Base-by-base conservation (phyloP, 2,797 vertebrate species). In the Acestrorhynchus altus region DNA sequence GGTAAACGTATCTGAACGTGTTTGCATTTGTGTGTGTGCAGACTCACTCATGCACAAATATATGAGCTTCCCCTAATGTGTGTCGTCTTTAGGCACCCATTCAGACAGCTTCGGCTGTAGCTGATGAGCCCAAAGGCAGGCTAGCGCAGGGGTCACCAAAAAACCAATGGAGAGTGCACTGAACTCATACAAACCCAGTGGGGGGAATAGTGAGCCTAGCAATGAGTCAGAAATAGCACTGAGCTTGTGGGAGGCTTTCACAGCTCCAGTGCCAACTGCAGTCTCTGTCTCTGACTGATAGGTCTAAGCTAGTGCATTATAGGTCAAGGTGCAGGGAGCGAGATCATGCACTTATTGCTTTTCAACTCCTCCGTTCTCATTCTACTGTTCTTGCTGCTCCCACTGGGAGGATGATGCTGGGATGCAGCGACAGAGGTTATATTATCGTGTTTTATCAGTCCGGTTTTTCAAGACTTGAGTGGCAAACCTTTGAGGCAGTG, bases 51-150 rank as follows among this genome's bases (percentile, higher is more conserved):
- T 28, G 26, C 44, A 24, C 22, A 11, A 49, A 39, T 69, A 52
- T 39, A 51, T 12, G 24, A 67, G 65, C 65, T 11, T 51, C 11
- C 24, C 16, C 47, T 69, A 69, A 39, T 69, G 26, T 49, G 44
- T 22, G 26, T 67, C 44, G 12, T 52, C 47, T 52, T 67, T n/a
- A 69, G 74, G 72, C 81, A 81, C 71, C 87, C 67, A 87, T 88
- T 91, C 82, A 91, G 87, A 77, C 86, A 85, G 85, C 84, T 84
- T 87, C 81, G 81, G 82, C 90, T 87, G 61, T 87, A 84, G 84
- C 87, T 90, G 90, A 91, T 91, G 88, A 92, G 89, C 90, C 88
- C 84, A 85, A 75, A 81, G 88, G 86, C 88, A 78, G 77, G 82
- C 71, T 42, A 76, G 80, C 39, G 47, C 69, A 79, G 78, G 73